Evolutionary conservation across 1,140 invertebrate species (phyloP), one percentile per base, ranked within the genome.

Genomic region (Drosophila prosaltans): DNA sequence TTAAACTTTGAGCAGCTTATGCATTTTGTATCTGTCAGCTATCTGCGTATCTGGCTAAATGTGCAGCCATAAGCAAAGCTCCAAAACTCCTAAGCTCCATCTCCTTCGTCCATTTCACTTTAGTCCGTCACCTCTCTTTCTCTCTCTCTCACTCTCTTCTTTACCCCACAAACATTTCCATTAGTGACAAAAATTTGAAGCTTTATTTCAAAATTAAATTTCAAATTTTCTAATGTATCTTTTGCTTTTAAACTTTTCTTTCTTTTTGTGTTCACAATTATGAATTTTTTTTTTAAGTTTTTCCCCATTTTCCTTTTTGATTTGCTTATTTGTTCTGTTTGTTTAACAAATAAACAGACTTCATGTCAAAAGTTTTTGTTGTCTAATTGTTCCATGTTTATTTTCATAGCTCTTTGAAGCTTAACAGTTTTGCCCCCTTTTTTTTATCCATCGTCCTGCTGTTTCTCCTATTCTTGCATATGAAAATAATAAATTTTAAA

Each of bases 1-100:
- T 88, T 88, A 86, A 86, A 86, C 76, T 86, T 83, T 83, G 76
- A 89, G 76, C 80, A 88, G 84, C 83, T 86, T 89, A 83, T 83
- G 83, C 76, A 82, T 82, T 88, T 77, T 70, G 66, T 72, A 78
- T 81, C 66, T 72, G 68, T 80, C 61, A 69, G 74, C 69, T 78
- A 85, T 85, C 82, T 73, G 45, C 63, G 80, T 88, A 88, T 85
- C 82, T 75, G 62, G 51, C 72, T 51, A 74, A 86, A 86, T 88
- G 68, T 85, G 81, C 81, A 72, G 78, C 74, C 43, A 74, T 81
- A 81, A 81, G 78, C 82, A 72, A 21, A 76, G 73, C 7, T 40
- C 59, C 64, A 26, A 51, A 51, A 51, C 21, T 51, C 16, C 36
- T 21, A 8, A 16, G 7, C 64, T 57, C 36, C 28, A 21, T 8